phyloP scores from a whole-genome alignment of 2,113 vertebrate species.

The Xiphophorus maculatus region DNA sequence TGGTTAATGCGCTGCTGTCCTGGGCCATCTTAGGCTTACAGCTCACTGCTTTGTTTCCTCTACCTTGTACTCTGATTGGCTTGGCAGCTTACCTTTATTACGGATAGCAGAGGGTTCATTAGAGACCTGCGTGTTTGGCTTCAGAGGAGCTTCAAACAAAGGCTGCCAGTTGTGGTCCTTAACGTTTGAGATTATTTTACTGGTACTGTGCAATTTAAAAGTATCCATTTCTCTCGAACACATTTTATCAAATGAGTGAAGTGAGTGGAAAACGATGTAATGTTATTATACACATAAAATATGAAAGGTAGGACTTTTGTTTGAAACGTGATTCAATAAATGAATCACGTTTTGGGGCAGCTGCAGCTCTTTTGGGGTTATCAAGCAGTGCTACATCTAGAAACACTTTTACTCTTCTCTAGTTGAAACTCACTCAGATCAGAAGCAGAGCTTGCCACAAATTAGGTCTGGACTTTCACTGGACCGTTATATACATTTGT shows the following conservation, averaged over 20 bases:
- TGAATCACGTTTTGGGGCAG: too few relatives aligned
- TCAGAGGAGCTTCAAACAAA: background rate
- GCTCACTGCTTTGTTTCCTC: slow-evolving; percentile 85
- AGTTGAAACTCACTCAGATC: too few relatives aligned
- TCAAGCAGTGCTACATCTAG: too few relatives aligned
- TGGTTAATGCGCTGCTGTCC: slow-evolving; percentile 89
- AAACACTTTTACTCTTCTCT: too few relatives aligned
- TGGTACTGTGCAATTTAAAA: background rate
- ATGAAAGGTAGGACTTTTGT: too few relatives aligned
- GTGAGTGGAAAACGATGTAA: too few relatives aligned
- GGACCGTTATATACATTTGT: too few relatives aligned
- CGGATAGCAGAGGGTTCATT: slow-evolving; percentile 44
- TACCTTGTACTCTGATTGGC: slow-evolving; percentile 82
- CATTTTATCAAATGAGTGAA: background rate
- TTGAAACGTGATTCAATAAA: too few relatives aligned
- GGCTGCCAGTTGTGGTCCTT: background rate
- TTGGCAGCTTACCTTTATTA: slow-evolving; percentile 91
- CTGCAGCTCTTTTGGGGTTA: too few relatives aligned
- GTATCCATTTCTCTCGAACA: background rate
- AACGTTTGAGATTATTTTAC: background rate
- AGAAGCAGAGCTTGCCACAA: too few relatives aligned
- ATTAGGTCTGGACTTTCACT: too few relatives aligned
- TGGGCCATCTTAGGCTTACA: slow-evolving; percentile 84
- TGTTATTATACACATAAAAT: too few relatives aligned
- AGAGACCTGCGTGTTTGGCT: background rate